Percentiles rank a stretch among this genome's conserved stretches.
Conservation (phyloP, 2,797 vertebrate species). For the Heteromormyrus szaboi region DNA sequence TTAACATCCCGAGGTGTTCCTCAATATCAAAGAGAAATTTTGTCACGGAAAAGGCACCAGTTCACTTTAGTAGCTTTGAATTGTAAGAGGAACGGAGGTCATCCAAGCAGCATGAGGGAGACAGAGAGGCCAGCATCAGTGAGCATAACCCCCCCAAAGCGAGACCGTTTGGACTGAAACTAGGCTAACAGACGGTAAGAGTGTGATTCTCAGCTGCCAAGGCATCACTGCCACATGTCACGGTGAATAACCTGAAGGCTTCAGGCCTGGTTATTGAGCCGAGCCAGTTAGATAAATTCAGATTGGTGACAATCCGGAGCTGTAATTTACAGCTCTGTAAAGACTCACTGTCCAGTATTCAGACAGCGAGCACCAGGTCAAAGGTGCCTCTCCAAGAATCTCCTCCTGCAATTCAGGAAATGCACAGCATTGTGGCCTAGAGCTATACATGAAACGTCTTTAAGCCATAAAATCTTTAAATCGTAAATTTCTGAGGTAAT, state of each 20-base stretch:
- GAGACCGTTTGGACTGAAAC: not conserved
- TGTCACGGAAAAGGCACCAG: not conserved
- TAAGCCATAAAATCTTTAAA: not conserved
- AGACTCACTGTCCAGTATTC: not conserved
- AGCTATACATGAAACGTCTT: not conserved
- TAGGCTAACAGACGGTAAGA: not conserved
- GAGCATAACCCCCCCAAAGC: not conserved
- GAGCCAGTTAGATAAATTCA: not conserved
- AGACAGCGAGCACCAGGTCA: not conserved
- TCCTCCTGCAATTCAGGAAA: not conserved
- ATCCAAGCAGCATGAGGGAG: not conserved
- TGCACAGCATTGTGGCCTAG: not conserved
- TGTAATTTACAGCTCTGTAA: not conserved
- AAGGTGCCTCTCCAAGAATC: not conserved
- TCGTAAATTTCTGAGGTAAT: not conserved
- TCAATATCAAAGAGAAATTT: not conserved
- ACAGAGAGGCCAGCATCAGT: not conserved
- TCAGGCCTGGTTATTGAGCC: not conserved
- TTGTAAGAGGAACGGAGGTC: not conserved
- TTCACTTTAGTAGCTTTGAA: not conserved
- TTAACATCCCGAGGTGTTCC: not conserved
- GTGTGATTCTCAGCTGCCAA: conserved; percentile 8
- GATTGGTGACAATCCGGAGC: conserved; percentile 3
- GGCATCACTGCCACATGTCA: conserved; percentile 2
- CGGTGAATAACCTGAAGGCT: not conserved